Percentiles rank a stretch among this genome's conserved stretches.
Evolutionary conservation across 2,888 invertebrate genomes (phyloP).

Genomic region (Cacoxenus indagator): DNA sequence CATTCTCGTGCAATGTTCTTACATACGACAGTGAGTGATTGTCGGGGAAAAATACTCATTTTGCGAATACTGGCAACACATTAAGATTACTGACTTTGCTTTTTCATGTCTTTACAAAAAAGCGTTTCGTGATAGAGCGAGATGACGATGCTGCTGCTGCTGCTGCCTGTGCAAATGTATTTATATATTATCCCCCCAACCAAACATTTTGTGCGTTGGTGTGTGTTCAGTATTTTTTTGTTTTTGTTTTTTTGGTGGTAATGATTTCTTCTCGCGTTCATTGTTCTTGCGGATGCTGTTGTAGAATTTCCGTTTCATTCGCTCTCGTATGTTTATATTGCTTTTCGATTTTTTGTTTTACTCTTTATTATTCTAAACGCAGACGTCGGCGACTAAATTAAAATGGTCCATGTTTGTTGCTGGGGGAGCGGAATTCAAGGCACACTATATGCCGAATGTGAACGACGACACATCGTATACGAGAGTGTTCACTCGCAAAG

Average conservation of each 20-base stretch:
- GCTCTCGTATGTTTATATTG: constrained; percentile 36
- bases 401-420: constrained; percentile 9
- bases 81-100: neutral
- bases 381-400: constrained; percentile 19
- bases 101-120: constrained; percentile 21
- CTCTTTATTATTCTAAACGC: constrained; percentile 45
- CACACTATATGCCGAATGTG: too few species aligned
- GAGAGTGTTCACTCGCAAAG: constrained; percentile 36
- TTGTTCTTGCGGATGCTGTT: constrained; percentile 45
- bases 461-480: too few species aligned
- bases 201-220: neutral
- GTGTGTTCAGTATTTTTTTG: constrained; percentile 9
- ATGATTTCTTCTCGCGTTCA: constrained; percentile 44
- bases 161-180: constrained; percentile 1
- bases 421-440: too few species aligned
- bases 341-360: constrained; percentile 7
- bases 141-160: constrained; percentile 33
- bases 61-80: neutral
- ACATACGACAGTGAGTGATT: neutral
- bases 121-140: constrained; percentile 40
- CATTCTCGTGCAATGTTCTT: neutral
- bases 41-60: neutral
- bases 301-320: constrained; percentile 39
- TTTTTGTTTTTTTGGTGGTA: constrained; percentile 45
- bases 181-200: too few species aligned